phyloP scores from a whole-genome alignment of 2,888 invertebrate species.

The Aphelenchoides bicaudatus region DNA sequence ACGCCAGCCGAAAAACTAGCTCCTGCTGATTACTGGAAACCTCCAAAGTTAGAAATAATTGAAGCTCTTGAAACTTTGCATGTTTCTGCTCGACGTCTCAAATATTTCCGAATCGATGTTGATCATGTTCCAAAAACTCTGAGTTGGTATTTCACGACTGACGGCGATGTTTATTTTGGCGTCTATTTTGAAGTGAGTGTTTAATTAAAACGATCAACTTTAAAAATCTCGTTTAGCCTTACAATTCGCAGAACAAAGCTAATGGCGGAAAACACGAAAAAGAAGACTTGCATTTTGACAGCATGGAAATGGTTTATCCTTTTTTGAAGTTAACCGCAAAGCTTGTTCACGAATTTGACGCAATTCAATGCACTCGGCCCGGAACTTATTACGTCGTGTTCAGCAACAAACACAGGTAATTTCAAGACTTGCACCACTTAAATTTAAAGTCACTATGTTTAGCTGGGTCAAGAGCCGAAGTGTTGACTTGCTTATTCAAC shows the following conservation, averaged over 20 bases:
- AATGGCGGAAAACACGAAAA: slow-evolving; percentile 18
- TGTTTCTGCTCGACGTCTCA: slow-evolving; percentile 47
- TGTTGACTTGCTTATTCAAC: slow-evolving; percentile 11
- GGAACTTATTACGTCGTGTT: slow-evolving; percentile 46
- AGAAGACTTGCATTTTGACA: slow-evolving; percentile 42
- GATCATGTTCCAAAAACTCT: slow-evolving; percentile 36
- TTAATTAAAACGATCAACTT: not conserved
- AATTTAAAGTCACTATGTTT: too few species aligned
- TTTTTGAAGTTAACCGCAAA: slow-evolving; percentile 55
- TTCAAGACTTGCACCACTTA: too few species aligned
- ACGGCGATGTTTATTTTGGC: slow-evolving; percentile 58
- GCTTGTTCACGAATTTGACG: slow-evolving; percentile 57
- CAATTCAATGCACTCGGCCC: slow-evolving; percentile 33
- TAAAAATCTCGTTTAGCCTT: slow-evolving; percentile 25
- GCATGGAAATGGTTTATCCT: slow-evolving; percentile 57
- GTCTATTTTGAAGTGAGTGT: slow-evolving; percentile 48
- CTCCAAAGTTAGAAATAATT: slow-evolving; percentile 37
- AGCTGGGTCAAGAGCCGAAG: slow-evolving; percentile 9
- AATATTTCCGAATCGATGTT: slow-evolving; percentile 45
- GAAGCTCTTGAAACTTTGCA: slow-evolving; percentile 46
- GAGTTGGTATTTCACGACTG: slow-evolving; percentile 58
- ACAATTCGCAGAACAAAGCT: slow-evolving; percentile 4
- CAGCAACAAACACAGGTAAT: slow-evolving; percentile 56
- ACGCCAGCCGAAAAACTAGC: slow-evolving; percentile 45
- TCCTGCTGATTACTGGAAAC: slow-evolving; percentile 47